Percentiles rank a stretch among this genome's conserved stretches.
Conservation (phyloP, 2,113 vertebrate species). For the Myotis lucifugus region DNA sequence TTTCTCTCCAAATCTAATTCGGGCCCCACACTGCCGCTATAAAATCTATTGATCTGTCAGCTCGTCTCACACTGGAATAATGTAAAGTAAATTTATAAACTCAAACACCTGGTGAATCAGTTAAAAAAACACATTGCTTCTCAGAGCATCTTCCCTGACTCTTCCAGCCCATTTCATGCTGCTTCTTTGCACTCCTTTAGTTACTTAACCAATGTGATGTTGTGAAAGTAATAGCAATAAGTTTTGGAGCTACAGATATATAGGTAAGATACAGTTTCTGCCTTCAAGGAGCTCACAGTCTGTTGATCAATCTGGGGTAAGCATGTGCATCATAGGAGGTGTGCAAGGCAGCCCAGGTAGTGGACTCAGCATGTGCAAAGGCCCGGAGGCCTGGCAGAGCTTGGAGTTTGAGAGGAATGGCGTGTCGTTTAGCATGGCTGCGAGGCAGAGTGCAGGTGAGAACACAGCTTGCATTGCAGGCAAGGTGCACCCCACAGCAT, state of each 20-base stretch:
- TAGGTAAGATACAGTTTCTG: slow-evolving; percentile 1
- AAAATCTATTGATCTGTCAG: slow-evolving; percentile 63
- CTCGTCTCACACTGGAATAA: slow-evolving; percentile 59
- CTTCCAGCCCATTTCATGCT: not conserved
- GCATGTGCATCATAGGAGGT: not conserved
- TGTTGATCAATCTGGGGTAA: not conserved
- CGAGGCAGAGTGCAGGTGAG: not conserved
- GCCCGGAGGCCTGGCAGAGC: not conserved
- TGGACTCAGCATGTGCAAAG: not conserved
- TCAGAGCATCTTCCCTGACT: not conserved
- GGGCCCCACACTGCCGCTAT: not conserved
- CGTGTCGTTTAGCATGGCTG: not conserved
- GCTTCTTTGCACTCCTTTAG: slow-evolving; percentile 7
- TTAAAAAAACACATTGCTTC: slow-evolving; percentile 54
- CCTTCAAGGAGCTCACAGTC: not conserved
- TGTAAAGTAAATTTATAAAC: slow-evolving; percentile 70
- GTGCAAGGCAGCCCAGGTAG: not conserved
- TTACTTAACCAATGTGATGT: slow-evolving; percentile 39
- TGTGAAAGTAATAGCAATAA: not conserved
- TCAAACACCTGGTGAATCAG: not conserved
- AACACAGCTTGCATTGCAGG: not conserved
- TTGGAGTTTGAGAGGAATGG: not conserved
- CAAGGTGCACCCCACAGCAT: fast-evolving
- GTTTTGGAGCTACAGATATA: not conserved
- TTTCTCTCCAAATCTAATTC: slow-evolving; percentile 62